A percentile compares a stretch with the other conserved stretches of the same genome.
Conservation (phyloP, 2,888 invertebrate genomes). For the Cerastoderma edule region DNA sequence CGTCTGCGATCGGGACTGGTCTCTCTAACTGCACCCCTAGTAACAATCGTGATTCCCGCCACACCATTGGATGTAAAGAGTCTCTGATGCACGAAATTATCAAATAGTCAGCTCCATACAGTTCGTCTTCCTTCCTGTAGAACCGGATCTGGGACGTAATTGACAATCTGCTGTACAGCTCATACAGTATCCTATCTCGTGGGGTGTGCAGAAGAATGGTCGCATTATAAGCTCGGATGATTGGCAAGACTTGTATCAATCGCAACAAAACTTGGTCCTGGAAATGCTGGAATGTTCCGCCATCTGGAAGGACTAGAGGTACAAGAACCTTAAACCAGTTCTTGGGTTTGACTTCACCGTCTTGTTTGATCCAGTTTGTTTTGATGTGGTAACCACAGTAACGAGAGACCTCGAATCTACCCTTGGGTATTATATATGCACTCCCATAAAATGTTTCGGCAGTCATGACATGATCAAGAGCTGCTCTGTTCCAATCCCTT, state of each 20-base stretch:
- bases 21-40: background rate
- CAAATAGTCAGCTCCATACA: conserved; percentile 25
- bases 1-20: background rate
- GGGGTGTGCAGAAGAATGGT: conserved; percentile 13
- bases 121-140: background rate
- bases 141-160: conserved; percentile 18
- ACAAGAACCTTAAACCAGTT: conserved; percentile 13
- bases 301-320: conserved; percentile 5
- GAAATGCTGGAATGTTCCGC: conserved; percentile 33
- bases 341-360: background rate
- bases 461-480: background rate
- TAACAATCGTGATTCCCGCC: conserved; percentile 18
- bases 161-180: conserved; percentile 12
- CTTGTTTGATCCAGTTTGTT: background rate
- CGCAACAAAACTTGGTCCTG: conserved; percentile 28
- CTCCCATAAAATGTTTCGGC: background rate
- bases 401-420: background rate
- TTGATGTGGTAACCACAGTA: background rate
- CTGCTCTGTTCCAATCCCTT: conserved; percentile 11
- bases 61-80: conserved; percentile 27
- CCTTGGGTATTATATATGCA: background rate
- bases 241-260: conserved; percentile 27
- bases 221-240: background rate
- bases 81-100: conserved; percentile 15
- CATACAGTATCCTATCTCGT: conserved; percentile 32